Conservation (phyloP, 2,888 invertebrate genomes). For the Heliconius sara region DNA sequence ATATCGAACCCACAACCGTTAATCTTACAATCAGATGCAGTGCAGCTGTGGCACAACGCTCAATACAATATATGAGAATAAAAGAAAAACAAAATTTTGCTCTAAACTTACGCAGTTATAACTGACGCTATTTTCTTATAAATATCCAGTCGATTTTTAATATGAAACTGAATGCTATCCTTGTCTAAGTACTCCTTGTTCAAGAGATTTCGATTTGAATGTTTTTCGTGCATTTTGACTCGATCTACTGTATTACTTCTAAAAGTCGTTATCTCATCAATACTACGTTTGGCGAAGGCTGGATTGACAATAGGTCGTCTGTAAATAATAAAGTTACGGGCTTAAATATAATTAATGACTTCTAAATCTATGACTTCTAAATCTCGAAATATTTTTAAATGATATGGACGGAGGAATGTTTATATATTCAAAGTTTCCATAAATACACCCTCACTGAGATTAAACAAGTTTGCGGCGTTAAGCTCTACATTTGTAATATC, state of each 20-base stretch:
- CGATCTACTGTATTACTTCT: conserved; percentile 72
- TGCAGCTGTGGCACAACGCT: too few species aligned
- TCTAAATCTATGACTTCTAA: too few species aligned
- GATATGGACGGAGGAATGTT: too few species aligned
- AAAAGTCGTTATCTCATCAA: conserved; percentile 53
- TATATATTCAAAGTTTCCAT: too few species aligned
- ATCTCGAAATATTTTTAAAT: too few species aligned
- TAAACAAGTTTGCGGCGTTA: too few species aligned
- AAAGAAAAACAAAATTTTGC: neutral
- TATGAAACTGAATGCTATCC: conserved; percentile 80
- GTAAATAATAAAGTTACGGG: neutral
- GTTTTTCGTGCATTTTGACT: conserved; percentile 67
- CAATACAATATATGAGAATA: too few species aligned
- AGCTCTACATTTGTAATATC: too few species aligned
- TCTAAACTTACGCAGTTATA: conserved; percentile 83
- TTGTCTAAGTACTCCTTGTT: conserved; percentile 61
- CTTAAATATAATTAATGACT: too few species aligned
- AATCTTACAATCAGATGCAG: neutral
- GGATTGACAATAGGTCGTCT: conserved; percentile 47
- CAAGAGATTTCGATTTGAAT: conserved; percentile 61
- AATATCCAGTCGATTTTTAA: conserved; percentile 85
- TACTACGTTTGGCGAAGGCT: conserved; percentile 72
- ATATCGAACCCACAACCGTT: too few species aligned
- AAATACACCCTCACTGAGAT: too few species aligned
- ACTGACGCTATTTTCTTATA: conserved; percentile 86